phyloP scores from a whole-genome alignment of 2,113 vertebrate species.

The Elephas maximus region DNA sequence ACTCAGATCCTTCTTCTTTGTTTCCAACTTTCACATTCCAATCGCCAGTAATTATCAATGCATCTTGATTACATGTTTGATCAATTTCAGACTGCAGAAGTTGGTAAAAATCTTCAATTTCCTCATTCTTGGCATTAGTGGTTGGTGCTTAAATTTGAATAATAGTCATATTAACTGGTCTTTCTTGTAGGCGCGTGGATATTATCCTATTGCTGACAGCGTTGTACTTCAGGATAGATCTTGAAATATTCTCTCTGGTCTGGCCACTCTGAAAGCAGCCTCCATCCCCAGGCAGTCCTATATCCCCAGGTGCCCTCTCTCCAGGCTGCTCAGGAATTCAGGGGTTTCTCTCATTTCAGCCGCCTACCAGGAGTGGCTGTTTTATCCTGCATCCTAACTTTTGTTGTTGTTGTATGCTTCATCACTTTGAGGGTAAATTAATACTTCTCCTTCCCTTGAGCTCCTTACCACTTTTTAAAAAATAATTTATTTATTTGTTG shows the following conservation, averaged over 20 bases:
- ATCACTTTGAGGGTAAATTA: neutral
- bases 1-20: no score
- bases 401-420: neutral
- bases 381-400: neutral
- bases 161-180: no score
- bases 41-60: no score
- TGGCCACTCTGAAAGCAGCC: neutral
- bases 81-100: no score
- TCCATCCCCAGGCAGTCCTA: neutral
- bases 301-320: neutral
- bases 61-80: no score
- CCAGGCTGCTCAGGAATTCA: neutral
- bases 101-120: no score
- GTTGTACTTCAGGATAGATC: no score
- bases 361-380: neutral
- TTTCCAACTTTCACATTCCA: no score
- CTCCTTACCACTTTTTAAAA: neutral
- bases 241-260: neutral
- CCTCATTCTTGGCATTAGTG: no score
- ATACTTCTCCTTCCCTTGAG: neutral
- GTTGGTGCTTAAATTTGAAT: no score
- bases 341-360: neutral
- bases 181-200: no score
- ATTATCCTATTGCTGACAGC: no score
- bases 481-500: neutral